Percentiles rank a stretch among this genome's conserved stretches.
phyloP scores from a whole-genome alignment of 2,888 invertebrate species.

The Blastobasis lacticolella region DNA sequence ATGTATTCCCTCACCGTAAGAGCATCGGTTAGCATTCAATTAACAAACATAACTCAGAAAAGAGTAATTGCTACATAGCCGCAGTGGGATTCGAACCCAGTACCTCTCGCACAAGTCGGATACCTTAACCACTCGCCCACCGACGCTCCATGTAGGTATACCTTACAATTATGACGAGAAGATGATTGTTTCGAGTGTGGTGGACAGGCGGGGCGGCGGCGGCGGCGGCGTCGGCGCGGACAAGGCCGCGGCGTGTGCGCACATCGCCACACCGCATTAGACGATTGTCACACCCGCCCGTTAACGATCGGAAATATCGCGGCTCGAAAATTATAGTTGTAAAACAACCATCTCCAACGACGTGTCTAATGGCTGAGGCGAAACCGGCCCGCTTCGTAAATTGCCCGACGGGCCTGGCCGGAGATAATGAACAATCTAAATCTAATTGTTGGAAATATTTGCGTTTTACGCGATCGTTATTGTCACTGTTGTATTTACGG shows the following conservation, averaged over 20 bases:
- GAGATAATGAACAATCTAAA: not conserved
- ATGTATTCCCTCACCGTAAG: no score
- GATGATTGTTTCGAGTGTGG: no score
- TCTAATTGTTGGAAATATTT: not conserved
- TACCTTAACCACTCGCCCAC: no score
- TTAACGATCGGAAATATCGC: not conserved
- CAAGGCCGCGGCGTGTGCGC: conserved; percentile 23
- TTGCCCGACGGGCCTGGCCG: not conserved
- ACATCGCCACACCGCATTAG: conserved; percentile 30
- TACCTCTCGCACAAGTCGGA: no score
- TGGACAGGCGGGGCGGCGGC: no score
- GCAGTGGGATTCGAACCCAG: no score
- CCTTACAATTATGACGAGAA: no score
- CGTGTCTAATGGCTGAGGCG: not conserved
- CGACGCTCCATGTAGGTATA: no score
- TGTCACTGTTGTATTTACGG: conserved; percentile 13
- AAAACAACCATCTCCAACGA: not conserved
- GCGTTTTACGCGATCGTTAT: conserved; percentile 1
- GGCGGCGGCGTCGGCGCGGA: not conserved
- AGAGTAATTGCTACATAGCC: no score
- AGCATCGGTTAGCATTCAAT: no score
- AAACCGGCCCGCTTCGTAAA: not conserved
- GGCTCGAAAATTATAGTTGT: not conserved
- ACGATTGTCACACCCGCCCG: conserved; percentile 9
- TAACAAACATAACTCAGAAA: no score